Evolutionary conservation across 2,797 vertebrate species (phyloP).

Genomic region (Dallia pectoralis): DNA sequence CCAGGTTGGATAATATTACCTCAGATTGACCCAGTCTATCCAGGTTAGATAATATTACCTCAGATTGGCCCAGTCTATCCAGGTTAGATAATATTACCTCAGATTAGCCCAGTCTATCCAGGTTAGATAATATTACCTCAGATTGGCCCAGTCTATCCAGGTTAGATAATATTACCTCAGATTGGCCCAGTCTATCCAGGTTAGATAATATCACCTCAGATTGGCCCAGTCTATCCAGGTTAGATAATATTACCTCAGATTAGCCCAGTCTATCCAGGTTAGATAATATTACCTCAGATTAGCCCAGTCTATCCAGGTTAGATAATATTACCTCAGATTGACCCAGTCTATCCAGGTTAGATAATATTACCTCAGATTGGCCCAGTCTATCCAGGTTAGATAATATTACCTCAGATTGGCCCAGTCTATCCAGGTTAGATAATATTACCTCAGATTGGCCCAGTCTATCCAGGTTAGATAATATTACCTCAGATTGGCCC

Average conservation of each 20-base stretch:
- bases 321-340: too few relatives aligned
- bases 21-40: conserved; percentile 95
- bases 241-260: too few relatives aligned
- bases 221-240: conserved; percentile 94
- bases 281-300: too few relatives aligned
- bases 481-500: too few relatives aligned
- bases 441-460: too few relatives aligned
- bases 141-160: conserved; percentile 94
- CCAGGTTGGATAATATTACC: conserved; percentile 98
- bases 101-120: conserved; percentile 95
- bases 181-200: conserved; percentile 93
- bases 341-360: conserved; percentile 95
- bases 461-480: conserved; percentile 96
- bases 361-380: too few relatives aligned
- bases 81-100: conserved; percentile 98
- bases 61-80: conserved; percentile 94
- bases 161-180: too few relatives aligned
- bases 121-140: too few relatives aligned
- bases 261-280: conserved; percentile 95
- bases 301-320: conserved; percentile 94
- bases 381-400: conserved; percentile 97
- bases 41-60: conserved; percentile 97
- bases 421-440: conserved; percentile 96
- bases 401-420: too few relatives aligned
- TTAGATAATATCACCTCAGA: too few relatives aligned